Conservation (phyloP, 1,140 invertebrate genomes). For the Penaeus indicus region DNA sequence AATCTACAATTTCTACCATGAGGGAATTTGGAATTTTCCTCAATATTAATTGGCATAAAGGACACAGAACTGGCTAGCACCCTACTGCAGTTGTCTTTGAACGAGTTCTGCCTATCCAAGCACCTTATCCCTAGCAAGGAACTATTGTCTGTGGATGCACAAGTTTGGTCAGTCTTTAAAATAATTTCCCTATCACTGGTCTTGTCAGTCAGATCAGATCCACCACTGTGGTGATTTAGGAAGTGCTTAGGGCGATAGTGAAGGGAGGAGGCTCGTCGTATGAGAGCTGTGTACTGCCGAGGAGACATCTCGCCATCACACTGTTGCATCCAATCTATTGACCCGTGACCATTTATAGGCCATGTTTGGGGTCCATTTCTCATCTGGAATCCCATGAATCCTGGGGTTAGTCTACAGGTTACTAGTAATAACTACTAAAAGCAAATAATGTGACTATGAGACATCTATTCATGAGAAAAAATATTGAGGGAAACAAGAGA, state of each 20-base stretch:
- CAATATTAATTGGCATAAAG: no score
- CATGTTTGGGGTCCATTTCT: slow-evolving; percentile 45
- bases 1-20: slow-evolving; percentile 18
- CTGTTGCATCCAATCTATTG: slow-evolving; percentile 30
- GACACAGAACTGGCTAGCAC: no score
- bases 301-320: slow-evolving; percentile 55
- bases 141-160: no score
- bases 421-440: no score
- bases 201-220: neutral
- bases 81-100: no score
- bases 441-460: no score
- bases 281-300: slow-evolving; percentile 54
- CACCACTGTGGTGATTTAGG: slow-evolving; percentile 9
- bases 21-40: neutral
- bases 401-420: slow-evolving; percentile 19
- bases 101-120: no score
- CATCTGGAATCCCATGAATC: slow-evolving; percentile 52
- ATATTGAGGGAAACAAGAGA: no score
- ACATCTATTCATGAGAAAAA: no score
- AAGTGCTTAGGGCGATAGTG: slow-evolving; percentile 35
- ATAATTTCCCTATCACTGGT: neutral
- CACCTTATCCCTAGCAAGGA: no score
- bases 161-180: neutral
- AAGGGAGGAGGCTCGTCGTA: slow-evolving; percentile 58
- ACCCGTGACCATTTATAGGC: slow-evolving; percentile 39